Percentiles rank a stretch among this genome's conserved stretches.
phyloP scores from a whole-genome alignment of 2,797 vertebrate genomes.

The Staurois parvus region DNA sequence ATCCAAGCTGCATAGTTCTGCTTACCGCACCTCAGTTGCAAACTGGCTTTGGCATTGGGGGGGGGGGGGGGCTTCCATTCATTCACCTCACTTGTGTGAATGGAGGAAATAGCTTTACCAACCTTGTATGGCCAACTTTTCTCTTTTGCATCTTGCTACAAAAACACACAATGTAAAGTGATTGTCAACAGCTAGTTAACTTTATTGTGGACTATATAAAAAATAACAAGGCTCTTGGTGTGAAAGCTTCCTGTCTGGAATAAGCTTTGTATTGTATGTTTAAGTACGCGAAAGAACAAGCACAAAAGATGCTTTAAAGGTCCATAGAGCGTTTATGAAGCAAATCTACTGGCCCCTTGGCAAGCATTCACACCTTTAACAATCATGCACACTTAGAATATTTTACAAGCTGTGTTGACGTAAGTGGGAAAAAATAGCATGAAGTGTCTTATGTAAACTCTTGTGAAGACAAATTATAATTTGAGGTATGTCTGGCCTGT shows the following conservation, averaged over 20 bases:
- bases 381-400: conserved; percentile 18
- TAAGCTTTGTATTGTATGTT: background rate
- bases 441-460: conserved; percentile 15
- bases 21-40: no score
- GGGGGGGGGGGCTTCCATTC: no score
- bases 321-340: background rate
- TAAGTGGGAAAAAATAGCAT: conserved; percentile 5
- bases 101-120: no score
- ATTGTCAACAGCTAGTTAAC: background rate
- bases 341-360: conserved; percentile 4
- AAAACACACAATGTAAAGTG: background rate
- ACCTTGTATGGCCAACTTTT: no score
- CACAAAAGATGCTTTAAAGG: background rate
- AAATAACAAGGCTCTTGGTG: background rate
- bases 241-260: background rate
- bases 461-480: background rate
- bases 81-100: no score
- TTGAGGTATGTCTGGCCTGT: conserved; percentile 14
- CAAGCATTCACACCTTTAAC: conserved; percentile 6
- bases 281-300: background rate
- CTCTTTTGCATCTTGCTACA: background rate
- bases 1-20: no score
- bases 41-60: no score
- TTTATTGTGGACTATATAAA: background rate
- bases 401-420: conserved; percentile 25